Evolutionary conservation across 2,797 vertebrate species (phyloP).

Genomic region (Eulemur mongoz): DNA sequence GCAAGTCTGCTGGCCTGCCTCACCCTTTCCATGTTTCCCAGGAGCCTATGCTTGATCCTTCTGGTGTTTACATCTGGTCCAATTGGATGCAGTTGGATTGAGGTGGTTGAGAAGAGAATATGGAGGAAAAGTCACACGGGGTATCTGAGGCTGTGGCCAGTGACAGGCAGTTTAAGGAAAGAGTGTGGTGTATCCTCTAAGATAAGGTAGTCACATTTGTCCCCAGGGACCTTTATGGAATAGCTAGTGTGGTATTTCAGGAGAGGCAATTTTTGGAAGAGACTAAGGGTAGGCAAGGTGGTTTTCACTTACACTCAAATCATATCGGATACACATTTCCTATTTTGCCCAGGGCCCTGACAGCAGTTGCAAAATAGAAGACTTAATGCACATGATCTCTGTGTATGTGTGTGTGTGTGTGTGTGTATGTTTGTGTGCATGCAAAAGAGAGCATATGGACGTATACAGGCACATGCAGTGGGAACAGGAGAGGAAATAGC

Average conservation of each 20-base stretch:
- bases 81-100: neutral
- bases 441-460: no score
- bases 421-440: neutral
- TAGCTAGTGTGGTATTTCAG: neutral
- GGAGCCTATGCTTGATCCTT: neutral
- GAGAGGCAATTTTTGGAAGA: neutral
- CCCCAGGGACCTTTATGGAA: neutral
- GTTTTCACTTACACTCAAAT: neutral
- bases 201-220: neutral
- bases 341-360: neutral
- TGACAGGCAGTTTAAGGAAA: neutral
- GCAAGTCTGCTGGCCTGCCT: neutral
- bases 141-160: neutral
- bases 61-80: neutral
- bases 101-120: neutral
- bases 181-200: neutral
- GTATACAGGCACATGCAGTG: neutral
- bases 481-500: neutral
- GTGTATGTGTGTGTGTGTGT: no score
- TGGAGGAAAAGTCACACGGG: neutral
- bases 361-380: slow-evolving; percentile 1
- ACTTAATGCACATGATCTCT: neutral
- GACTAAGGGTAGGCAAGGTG: neutral
- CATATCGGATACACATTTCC: neutral
- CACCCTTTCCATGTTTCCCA: neutral